Conservation (phyloP, 2,113 vertebrate genomes). For the Mesoclemmys tuberculata region DNA sequence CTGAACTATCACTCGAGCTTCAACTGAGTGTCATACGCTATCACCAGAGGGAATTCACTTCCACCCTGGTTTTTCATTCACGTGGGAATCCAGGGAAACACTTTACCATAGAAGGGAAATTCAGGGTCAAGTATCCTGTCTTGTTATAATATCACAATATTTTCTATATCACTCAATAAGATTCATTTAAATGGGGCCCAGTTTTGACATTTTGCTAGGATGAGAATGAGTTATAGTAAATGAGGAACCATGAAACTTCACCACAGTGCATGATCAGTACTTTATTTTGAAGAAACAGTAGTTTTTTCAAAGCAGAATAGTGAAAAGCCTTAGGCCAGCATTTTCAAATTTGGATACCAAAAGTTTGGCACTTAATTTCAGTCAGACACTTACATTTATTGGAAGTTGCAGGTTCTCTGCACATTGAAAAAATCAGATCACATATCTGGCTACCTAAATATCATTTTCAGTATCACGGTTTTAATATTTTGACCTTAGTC, state of each 20-base stretch:
- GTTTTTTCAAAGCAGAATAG: not conserved
- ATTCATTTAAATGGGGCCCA: accelerated
- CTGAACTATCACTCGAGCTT: too few species aligned
- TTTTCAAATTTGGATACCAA: not conserved
- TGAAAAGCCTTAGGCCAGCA: conserved; percentile 9
- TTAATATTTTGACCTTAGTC: not conserved
- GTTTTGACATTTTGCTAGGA: not conserved
- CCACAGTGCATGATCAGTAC: accelerated
- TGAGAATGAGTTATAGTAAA: not conserved
- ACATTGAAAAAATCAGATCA: accelerated
- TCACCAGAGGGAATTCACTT: not conserved
- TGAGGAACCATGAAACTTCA: not conserved
- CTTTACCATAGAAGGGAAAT: not conserved
- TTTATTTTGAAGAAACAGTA: not conserved
- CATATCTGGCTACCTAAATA: not conserved
- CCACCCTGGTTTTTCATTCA: not conserved
- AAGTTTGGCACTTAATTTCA: not conserved
- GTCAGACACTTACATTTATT: not conserved
- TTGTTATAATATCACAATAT: not conserved
- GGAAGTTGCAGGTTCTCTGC: not conserved
- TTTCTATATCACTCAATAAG: not conserved
- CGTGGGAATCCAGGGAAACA: not conserved
- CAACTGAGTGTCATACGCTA: not conserved
- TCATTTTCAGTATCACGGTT: not conserved
- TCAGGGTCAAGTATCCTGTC: not conserved